Evolutionary conservation across 2,797 vertebrate genomes (phyloP), one percentile per base, ranked within the genome.

Genomic region (Sebastes itinus): DNA sequence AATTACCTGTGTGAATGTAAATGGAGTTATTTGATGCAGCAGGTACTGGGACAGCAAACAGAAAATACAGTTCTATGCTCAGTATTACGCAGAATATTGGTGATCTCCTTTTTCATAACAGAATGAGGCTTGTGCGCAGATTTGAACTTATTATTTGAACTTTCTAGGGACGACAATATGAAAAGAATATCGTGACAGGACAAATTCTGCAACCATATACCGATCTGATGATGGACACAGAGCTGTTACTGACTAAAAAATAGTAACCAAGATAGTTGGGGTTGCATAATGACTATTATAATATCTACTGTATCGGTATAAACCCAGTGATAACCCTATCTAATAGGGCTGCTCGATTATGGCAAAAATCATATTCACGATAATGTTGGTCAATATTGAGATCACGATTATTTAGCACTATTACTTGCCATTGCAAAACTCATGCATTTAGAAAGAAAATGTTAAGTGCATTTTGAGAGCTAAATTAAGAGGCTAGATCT

Each of bases 1-100:
- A 76, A 64, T 80, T 74, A 77, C 28, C 52, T 81, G 10, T 25
- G 32, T 65, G 9, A 59, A 75, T 63, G 20, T 61, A 69, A 68
- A 67, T 61, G 23, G 16, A 55, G 66, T 32, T 46, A 2, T 85
- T 66, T 70, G 27, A 72, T 78, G 38, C 11, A 75, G 66, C 23
- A 68, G 42, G 23, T 66, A n/a, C n/a, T 56, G 1, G 35, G 6
- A 71, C 11, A 25, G 35, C 14, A 25, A 76, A 79, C 1, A 60
- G 27, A 33, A 62, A 82, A 59, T 23, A 46, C 14, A 49, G n/a
- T 55, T 81, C 11, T 18, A 18, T 58, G 64, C 14, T 71, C 22
- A 67, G 13, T 75, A 46, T 56, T 27, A 7, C 32, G 3, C 13
- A 54, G 46, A 59, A 64, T 70, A 32, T 67, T 56, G 22, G 59